A percentile compares a stretch with the other conserved stretches of the same genome.
Conservation (phyloP, 2,113 vertebrate species). For the Psammodynastes pulverulentus region DNA sequence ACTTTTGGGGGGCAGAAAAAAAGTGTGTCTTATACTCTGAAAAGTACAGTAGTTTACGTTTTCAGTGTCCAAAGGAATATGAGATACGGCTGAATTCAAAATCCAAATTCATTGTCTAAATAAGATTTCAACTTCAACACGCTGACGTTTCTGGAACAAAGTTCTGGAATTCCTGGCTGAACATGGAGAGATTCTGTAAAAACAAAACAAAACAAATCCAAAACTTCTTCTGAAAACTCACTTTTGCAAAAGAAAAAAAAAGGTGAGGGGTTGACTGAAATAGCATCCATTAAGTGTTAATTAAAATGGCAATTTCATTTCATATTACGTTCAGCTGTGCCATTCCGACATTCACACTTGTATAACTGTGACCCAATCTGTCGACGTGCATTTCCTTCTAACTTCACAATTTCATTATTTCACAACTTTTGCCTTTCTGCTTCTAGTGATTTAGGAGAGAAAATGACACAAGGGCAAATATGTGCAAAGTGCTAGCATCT, state of each 20-base stretch:
- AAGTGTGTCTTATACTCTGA: too few relatives aligned
- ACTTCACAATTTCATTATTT: constrained; percentile 14
- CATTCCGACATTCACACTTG: constrained; percentile 9
- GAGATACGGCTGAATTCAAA: background rate
- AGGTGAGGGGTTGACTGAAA: background rate
- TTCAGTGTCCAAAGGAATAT: background rate
- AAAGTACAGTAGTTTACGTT: too few relatives aligned
- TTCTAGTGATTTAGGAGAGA: background rate
- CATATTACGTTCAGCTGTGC: background rate
- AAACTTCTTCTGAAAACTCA: background rate
- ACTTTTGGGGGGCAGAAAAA: too few relatives aligned
- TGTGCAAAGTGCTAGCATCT: background rate
- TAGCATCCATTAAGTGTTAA: background rate
- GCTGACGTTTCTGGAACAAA: background rate
- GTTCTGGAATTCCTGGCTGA: background rate
- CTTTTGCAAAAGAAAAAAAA: background rate
- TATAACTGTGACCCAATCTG: constrained; percentile 23
- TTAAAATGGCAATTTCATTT: constrained; percentile 3
- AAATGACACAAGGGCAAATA: background rate
- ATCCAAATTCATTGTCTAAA: background rate
- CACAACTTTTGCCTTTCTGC: background rate
- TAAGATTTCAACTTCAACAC: background rate
- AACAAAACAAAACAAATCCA: background rate
- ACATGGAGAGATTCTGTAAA: background rate
- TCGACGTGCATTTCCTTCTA: background rate